Evolutionary conservation across 2,113 vertebrate genomes (phyloP).

Genomic region (Corythornis cristatus): DNA sequence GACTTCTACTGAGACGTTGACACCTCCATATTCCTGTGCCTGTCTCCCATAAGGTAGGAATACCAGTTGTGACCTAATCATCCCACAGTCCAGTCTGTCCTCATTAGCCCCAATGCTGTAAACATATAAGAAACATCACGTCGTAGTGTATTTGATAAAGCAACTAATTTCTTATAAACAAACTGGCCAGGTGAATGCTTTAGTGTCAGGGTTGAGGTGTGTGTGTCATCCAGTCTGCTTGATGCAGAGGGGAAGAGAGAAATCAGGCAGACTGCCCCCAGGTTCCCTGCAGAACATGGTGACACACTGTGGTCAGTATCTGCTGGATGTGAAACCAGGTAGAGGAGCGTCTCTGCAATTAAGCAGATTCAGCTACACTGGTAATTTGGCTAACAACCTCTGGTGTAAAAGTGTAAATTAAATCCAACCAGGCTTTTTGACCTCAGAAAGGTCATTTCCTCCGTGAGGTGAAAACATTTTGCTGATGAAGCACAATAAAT

Average conservation of each 20-base stretch:
- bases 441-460: conserved; percentile 16
- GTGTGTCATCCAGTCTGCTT: neutral
- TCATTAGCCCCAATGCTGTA: neutral
- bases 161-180: neutral
- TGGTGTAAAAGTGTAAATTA: neutral
- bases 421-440: neutral
- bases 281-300: accelerated
- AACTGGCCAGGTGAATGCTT: neutral
- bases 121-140: neutral
- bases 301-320: neutral
- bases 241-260: neutral
- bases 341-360: neutral
- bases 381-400: neutral
- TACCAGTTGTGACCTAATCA: neutral
- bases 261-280: neutral
- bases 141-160: neutral
- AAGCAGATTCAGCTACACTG: neutral
- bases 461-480: neutral
- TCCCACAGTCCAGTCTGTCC: neutral
- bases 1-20: neutral
- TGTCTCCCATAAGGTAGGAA: neutral
- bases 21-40: accelerated
- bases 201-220: neutral
- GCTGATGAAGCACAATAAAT: neutral
- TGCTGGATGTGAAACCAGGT: neutral